Base-by-base conservation (phyloP, 2,888 invertebrate species). In the Chydorus sphaericus region DNA sequence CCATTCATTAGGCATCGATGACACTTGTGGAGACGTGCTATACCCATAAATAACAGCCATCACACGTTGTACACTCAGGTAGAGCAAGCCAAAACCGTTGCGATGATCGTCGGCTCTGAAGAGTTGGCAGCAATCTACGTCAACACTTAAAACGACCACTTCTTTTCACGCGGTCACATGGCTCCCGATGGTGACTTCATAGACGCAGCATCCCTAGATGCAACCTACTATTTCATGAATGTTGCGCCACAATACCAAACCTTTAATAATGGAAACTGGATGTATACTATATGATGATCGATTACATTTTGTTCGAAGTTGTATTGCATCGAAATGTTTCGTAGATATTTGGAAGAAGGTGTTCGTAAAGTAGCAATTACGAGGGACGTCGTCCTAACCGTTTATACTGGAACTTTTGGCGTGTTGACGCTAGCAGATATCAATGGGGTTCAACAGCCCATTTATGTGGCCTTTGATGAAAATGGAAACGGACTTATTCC, bases 161-260 rank as follows among this genome's bases (percentile, higher is more conserved):
- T 57, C 39, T 49, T 60, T 10, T 68, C 80, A 0, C 74, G 79
- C 49, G 81, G 81, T 3, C 82, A 82, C 62, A 67, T 80, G 39
- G 68, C 75, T 0, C 79, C 81, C 2, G 54, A 80, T 77, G 63
- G 73, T 10, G 81, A 82, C 66, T 79, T 74, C 61, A 69, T 80
- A 14, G 79, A 73, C 61, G 77, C 76, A 0, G 68, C 74, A 8
- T 76, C 76, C 37, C 79, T 81, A 62, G 68, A 72, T 1, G 66
- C 77, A 1, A 76, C 78, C 0, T 81, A 80, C 67, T 78, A 77
- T 66, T 81, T 77, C 63, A 69, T 80, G 52, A 83, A 83, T 63
- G 74, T 74, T 1, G 77, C 78, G 1, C 81, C 82, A 1, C 82
- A 82, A 61, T 83, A 81, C 81, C 78, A 79, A 62, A 69, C 68